Percentiles rank a stretch among this genome's conserved stretches.
Evolutionary conservation across 2,797 vertebrate genomes (phyloP).

Genomic region (Synaphobranchus kaupii): DNA sequence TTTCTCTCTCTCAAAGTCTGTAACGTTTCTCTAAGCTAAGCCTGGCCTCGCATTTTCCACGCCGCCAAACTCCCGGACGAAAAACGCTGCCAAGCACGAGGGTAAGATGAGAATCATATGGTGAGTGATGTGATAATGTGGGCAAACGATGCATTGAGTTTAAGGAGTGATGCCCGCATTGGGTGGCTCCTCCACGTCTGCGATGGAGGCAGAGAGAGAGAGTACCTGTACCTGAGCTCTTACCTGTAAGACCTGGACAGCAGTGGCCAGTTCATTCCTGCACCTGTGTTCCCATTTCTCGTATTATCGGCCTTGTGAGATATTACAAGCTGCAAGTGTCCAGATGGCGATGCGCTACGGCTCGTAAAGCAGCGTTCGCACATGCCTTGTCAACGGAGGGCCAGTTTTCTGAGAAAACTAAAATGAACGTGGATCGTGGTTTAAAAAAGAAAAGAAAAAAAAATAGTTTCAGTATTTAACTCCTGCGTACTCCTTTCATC

Average conservation of each 20-base stretch:
- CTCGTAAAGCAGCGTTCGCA: conserved; percentile 52
- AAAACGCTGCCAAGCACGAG: neutral
- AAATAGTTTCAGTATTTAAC: neutral
- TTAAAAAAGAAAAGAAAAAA: neutral
- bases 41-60: conserved; percentile 9
- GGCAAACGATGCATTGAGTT: neutral
- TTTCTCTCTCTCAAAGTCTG: no score
- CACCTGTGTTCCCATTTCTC: no score
- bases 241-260: no score
- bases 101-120: neutral
- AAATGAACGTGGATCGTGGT: neutral
- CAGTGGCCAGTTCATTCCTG: no score
- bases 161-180: neutral
- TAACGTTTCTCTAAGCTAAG: neutral
- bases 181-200: neutral
- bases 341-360: conserved; percentile 52
- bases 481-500: neutral
- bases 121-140: neutral
- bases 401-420: conserved; percentile 45
- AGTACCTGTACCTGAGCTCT: neutral
- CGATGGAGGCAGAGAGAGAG: no score
- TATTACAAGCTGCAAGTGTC: no score
- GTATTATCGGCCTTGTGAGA: no score
- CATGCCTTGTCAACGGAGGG: conserved; percentile 60
- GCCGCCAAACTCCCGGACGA: neutral